Evolutionary conservation across 2,113 vertebrate genomes (phyloP), one percentile per base, ranked within the genome.

Genomic region (Aptenodytes patagonicus): DNA sequence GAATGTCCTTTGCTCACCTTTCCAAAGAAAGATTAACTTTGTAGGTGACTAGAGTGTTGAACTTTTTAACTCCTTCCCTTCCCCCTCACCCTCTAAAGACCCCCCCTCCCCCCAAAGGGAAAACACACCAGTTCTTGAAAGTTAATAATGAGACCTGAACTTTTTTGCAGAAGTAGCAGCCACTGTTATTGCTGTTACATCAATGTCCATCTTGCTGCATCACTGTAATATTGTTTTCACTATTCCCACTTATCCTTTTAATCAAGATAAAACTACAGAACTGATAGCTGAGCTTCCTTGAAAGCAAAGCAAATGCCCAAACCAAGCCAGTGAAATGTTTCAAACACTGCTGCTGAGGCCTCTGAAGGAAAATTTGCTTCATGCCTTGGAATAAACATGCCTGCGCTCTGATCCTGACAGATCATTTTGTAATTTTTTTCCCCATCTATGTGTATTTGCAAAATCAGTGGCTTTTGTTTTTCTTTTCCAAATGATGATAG

Each of bases 31-130:
- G 25, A 36, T 78, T 71, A 75, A 69, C 20, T 73, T 66, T 42
- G 3, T 57, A 51, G 29, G 13, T 1, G 13, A 20, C 34, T 7
- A 42, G 18, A 8, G 6, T 70, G 38, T 75, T 24, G 42, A 55
- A 17, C 10, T 75, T 79, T 87, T 28, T 0, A 62, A 25, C 10
- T 82, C 20, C 24, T 86, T 47, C 13, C 4, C 7, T 86, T 73
- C 4, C 26, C 10, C 3, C 4, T 47, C 0, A 1, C 11, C 3
- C 11, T 66, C 24, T 55, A 61, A 36, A 44, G 16, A 72, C 5
- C 0, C 0, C 0, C 14, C 4, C 1, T 42, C 14, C 6, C 6
- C 3, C 11, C 10, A 61, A 93, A 77, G 5, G 62, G 60, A 73
- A 93, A 91, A 18, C 4, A 8, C 64, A 19, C 3, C 5, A 3